Base-by-base conservation (phyloP, 2,888 invertebrate genomes). In the Apodemia duryi region DNA sequence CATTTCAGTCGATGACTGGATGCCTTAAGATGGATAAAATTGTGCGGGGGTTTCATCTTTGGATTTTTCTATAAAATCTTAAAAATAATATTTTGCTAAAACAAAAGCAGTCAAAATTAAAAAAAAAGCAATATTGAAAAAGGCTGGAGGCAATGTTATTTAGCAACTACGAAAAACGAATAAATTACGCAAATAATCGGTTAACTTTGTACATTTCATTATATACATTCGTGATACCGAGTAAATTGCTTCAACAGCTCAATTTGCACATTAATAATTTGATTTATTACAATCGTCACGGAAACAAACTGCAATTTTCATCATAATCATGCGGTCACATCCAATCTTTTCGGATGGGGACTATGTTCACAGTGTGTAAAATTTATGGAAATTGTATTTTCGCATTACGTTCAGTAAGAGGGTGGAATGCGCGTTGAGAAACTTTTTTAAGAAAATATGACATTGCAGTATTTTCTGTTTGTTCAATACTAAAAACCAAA, bases 351-450 rank as follows among this genome's bases (percentile, higher is more conserved):
- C 82, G 83, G 84, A 81, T 81, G 82, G 81, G 81, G 82, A 81
- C 82, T 82, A 79, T 87, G 88, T 81, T 85, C 88, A 86, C 84
- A 76, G 78, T 79, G 87, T 91, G 90, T 90, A 86, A 91, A 91
- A 91, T 91, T 91, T 91, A 91, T 91, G 91, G 90, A 91, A 90
- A 91, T 91, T 91, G 90, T 88, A 88, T 87, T 83, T 84, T 82
- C 86, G 83, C 85, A 86, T 86, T 85, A 86, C 84, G 82, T 80
- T 81, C 80, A 73, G 81, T 82, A 78, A 80, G 79, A 72, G 83
- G 85, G 82, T 78, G 79, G 77, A 63, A 69, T 64, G 67, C 49
- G 63, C 41, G 63, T 64, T 65, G 63, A 68, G 69, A 63, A 65
- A 67, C 65, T 66, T 67, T 67, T 69, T 64, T 68, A 49, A 35